A percentile compares a stretch with the other conserved stretches of the same genome.
Evolutionary conservation across 2,797 vertebrate species (phyloP).

Genomic region (Enteromius radiatus): DNA sequence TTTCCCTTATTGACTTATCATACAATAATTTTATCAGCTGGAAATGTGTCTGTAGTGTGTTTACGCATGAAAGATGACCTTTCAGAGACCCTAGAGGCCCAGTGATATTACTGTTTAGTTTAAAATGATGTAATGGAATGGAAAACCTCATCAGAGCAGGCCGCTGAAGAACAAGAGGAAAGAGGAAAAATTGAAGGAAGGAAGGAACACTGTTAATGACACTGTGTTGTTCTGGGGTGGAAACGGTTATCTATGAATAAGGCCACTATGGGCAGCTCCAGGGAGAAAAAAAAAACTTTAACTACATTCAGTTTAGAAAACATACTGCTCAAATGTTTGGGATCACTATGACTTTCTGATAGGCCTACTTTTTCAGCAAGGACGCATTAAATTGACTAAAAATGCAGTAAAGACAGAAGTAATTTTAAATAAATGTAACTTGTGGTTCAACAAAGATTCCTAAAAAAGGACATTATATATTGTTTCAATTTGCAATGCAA

Average conservation of each 20-base stretch:
- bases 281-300: no score
- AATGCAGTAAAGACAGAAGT: background rate
- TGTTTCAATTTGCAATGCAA: background rate
- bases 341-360: background rate
- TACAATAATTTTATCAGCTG: background rate
- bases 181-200: slow-evolving; percentile 33
- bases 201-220: slow-evolving; percentile 44
- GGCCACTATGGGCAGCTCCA: background rate
- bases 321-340: background rate
- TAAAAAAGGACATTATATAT: background rate
- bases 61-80: slow-evolving; percentile 13
- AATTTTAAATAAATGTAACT: background rate
- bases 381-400: background rate
- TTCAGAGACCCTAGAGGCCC: slow-evolving; percentile 14
- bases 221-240: slow-evolving; percentile 27
- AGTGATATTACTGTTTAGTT: slow-evolving; percentile 5
- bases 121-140: slow-evolving; percentile 44
- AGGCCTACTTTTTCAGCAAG: background rate
- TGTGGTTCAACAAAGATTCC: background rate
- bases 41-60: slow-evolving; percentile 4
- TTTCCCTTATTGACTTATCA: background rate
- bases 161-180: slow-evolving; percentile 5
- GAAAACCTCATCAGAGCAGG: slow-evolving; percentile 31
- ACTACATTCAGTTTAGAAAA: background rate
- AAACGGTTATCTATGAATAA: slow-evolving; percentile 30